A percentile compares a stretch with the other conserved stretches of the same genome.
Conservation (phyloP, 1,140 invertebrate species). For the Leptinotarsa texana region DNA sequence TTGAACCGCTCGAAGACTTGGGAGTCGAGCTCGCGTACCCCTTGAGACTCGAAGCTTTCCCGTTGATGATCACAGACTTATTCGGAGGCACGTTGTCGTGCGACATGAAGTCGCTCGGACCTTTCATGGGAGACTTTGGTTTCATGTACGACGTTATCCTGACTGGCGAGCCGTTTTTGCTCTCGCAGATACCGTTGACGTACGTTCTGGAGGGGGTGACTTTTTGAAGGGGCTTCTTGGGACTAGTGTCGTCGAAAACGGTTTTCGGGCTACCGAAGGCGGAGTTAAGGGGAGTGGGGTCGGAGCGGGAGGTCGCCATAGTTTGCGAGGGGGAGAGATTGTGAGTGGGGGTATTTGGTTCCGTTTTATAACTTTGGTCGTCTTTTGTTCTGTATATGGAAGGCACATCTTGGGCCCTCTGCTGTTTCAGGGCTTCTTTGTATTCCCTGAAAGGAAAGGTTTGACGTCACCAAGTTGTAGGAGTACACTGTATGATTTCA, state of each 20-base stretch:
- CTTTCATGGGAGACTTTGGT: slow-evolving; percentile 72
- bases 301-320: slow-evolving; percentile 54
- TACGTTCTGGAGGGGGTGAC: slow-evolving; percentile 61
- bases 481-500: too few relatives aligned
- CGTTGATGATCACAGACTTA: slow-evolving; percentile 39
- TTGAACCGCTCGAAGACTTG: slow-evolving; percentile 56
- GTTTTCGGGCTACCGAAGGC: slow-evolving; percentile 49
- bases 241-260: slow-evolving; percentile 51
- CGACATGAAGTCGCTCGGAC: slow-evolving; percentile 53
- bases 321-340: slow-evolving; percentile 43
- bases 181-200: slow-evolving; percentile 32
- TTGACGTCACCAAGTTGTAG: background rate
- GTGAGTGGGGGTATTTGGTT: slow-evolving; percentile 55
- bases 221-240: slow-evolving; percentile 64
- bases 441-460: slow-evolving; percentile 67
- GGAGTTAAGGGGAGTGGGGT: slow-evolving; percentile 54
- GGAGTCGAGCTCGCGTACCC: slow-evolving; percentile 49
- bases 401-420: slow-evolving; percentile 73
- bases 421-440: slow-evolving; percentile 83
- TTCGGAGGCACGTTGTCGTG: slow-evolving; percentile 58
- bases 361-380: slow-evolving; percentile 54
- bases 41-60: slow-evolving; percentile 52
- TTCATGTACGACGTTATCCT: slow-evolving; percentile 65
- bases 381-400: slow-evolving; percentile 70
- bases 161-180: slow-evolving; percentile 23